Conservation (phyloP, 1,140 invertebrate species). For the Ridgeia piscesae region DNA sequence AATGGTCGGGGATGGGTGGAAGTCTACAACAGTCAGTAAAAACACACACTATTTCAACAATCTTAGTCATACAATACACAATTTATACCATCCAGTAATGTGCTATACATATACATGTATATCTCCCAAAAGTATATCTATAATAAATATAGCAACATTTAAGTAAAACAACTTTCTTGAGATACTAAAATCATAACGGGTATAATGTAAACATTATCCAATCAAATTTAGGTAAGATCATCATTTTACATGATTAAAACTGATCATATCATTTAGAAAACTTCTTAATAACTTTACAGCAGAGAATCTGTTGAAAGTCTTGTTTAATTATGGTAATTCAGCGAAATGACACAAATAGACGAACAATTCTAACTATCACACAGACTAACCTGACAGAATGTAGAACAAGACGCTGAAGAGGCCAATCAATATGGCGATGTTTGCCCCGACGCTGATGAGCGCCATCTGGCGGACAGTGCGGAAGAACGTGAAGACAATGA, state of each 20-base stretch:
- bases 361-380: neutral
- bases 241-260: too few relatives aligned
- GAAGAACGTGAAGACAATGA: conserved; percentile 47
- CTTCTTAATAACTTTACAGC: too few relatives aligned
- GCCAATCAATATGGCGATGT: conserved; percentile 48
- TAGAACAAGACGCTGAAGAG: conserved; percentile 43
- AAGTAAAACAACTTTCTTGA: neutral
- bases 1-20: conserved; percentile 14
- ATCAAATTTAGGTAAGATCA: neutral
- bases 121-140: too few relatives aligned
- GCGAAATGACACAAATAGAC: neutral
- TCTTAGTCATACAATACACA: neutral
- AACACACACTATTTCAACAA: conserved; percentile 2
- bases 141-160: neutral
- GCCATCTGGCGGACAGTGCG: conserved; percentile 47
- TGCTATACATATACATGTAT: neutral
- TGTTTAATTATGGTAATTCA: neutral
- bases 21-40: conserved; percentile 21
- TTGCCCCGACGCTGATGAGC: conserved; percentile 45
- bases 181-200: neutral
- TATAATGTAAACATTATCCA: neutral
- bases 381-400: conserved; percentile 44
- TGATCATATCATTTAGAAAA: too few relatives aligned
- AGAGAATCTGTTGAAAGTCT: neutral
- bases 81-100: neutral